A percentile compares a stretch with the other conserved stretches of the same genome.
Evolutionary conservation across 2,797 vertebrate species (phyloP).

Genomic region (Phaenicophaeus curvirostris): DNA sequence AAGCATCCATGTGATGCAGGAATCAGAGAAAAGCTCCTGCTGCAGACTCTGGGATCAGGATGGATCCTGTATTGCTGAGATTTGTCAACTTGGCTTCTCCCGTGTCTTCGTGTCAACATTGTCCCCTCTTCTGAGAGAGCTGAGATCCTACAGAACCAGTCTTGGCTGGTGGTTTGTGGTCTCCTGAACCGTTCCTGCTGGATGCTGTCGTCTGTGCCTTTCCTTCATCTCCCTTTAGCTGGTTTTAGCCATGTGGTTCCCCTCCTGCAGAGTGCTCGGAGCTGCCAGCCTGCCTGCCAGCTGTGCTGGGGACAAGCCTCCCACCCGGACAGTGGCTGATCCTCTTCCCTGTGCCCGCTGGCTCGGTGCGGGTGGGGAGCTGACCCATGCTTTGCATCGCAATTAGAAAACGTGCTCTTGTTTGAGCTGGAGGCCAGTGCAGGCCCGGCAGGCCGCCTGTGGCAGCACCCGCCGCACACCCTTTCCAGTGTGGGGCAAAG

Average conservation of each 20-base stretch:
- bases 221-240: background rate
- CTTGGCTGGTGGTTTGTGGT: background rate
- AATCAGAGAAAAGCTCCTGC: background rate
- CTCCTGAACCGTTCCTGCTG: background rate
- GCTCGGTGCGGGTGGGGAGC: background rate
- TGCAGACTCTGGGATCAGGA: background rate
- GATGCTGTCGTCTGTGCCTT: background rate
- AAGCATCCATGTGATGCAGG: background rate
- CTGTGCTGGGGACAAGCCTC: background rate
- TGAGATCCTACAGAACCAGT: background rate
- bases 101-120: background rate
- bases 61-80: background rate
- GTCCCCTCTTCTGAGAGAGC: background rate
- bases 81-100: slow-evolving; percentile 14
- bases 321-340: background rate
- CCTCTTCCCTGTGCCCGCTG: background rate
- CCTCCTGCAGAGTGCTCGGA: background rate
- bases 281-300: background rate
- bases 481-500: background rate
- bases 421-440: background rate
- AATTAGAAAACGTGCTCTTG: background rate
- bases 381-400: background rate
- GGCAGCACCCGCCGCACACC: background rate
- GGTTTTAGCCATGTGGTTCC: background rate
- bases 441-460: background rate